Evolutionary conservation across 2,888 invertebrate species (phyloP).

Genomic region (Lutraria lutraria): DNA sequence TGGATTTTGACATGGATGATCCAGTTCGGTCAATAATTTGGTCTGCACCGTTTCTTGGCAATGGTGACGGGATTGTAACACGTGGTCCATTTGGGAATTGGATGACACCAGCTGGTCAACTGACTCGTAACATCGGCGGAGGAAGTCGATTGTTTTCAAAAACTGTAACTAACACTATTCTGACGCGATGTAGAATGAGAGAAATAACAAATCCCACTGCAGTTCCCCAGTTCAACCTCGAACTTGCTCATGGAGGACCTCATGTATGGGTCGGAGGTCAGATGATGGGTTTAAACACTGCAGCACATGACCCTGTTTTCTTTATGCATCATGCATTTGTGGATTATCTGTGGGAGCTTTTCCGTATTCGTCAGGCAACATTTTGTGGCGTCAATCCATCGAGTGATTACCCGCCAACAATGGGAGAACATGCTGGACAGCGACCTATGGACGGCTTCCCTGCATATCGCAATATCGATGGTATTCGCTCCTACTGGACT

Average conservation of each 20-base stretch:
- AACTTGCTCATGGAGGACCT: slow-evolving; percentile 74
- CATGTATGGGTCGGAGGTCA: slow-evolving; percentile 81
- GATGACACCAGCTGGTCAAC: slow-evolving; percentile 71
- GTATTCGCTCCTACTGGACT: slow-evolving; percentile 63
- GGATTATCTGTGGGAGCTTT: slow-evolving; percentile 81
- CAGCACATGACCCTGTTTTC: slow-evolving; percentile 80
- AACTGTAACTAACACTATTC: slow-evolving; percentile 62
- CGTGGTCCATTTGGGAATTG: slow-evolving; percentile 80
- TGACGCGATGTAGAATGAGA: slow-evolving; percentile 64
- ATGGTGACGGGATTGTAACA: slow-evolving; percentile 75
- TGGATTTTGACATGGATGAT: slow-evolving; percentile 74
- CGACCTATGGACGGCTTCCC: slow-evolving; percentile 64
- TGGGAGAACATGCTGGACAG: slow-evolving; percentile 55
- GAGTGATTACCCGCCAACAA: slow-evolving; percentile 67
- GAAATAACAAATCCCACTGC: slow-evolving; percentile 70
- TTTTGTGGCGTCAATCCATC: slow-evolving; percentile 67
- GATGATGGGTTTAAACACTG: slow-evolving; percentile 76
- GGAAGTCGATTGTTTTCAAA: slow-evolving; percentile 73
- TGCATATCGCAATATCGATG: slow-evolving; percentile 65
- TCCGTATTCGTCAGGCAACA: slow-evolving; percentile 71
- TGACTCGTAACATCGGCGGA: slow-evolving; percentile 75
- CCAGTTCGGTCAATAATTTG: slow-evolving; percentile 75
- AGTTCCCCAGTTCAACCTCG: slow-evolving; percentile 60
- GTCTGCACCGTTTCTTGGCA: slow-evolving; percentile 77
- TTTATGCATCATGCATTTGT: slow-evolving; percentile 80